These are phyloP conservation scores for Epinotia demarniana DNA, from an alignment of 2,888 invertebrate genomes.

Conservation along the genomic window DNA sequence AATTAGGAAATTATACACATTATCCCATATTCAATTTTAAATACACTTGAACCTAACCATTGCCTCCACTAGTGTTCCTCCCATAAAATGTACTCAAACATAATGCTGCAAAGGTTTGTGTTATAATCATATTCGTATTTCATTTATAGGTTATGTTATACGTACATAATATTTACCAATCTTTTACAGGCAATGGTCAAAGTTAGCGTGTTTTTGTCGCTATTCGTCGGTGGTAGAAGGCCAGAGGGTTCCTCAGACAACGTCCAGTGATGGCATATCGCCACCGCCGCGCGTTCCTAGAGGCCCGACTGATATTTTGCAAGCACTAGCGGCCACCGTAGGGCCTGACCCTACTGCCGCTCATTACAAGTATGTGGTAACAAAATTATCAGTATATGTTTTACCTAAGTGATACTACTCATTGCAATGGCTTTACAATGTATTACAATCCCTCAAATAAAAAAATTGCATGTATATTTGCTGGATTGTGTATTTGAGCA, in stretches of 20 bases:
- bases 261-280: slow-evolving; percentile 74
- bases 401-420: background rate
- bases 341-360: slow-evolving; percentile 93
- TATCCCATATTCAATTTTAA: background rate
- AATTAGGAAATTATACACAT: background rate
- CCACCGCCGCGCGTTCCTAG: slow-evolving; percentile 89
- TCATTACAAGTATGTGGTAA: slow-evolving; percentile 87
- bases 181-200: slow-evolving; percentile 68
- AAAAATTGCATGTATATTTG: too few relatives aligned
- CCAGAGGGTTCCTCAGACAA: slow-evolving; percentile 70
- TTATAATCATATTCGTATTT: background rate
- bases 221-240: slow-evolving; percentile 69
- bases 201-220: slow-evolving; percentile 69
- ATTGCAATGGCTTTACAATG: background rate
- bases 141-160: slow-evolving; percentile 27
- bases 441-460: background rate
- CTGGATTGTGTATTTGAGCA: too few relatives aligned
- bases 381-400: background rate
- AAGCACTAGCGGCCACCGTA: slow-evolving; percentile 91
- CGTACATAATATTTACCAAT: slow-evolving; percentile 26
- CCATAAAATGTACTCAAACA: slow-evolving; percentile 49
- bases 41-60: background rate
- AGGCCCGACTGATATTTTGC: slow-evolving; percentile 92
- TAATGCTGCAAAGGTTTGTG: slow-evolving; percentile 48
- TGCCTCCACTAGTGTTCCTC: background rate